phyloP scores from a whole-genome alignment of 1,140 invertebrate species.

The Tenebrio molitor region DNA sequence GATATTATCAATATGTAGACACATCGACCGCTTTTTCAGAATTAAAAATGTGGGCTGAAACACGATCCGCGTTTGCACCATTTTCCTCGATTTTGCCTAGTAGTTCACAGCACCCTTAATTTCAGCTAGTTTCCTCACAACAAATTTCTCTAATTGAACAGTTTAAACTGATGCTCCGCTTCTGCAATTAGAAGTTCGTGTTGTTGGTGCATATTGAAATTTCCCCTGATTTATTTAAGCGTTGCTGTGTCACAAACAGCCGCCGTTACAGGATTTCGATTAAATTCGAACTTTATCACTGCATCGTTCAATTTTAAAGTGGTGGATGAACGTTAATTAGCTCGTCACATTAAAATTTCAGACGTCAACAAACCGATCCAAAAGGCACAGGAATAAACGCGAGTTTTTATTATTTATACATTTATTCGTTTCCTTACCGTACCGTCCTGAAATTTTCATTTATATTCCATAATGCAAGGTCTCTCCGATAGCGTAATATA shows the following conservation, averaged over 20 bases:
- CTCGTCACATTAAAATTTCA: slow-evolving; percentile 36
- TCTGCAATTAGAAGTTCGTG: slow-evolving; percentile 29
- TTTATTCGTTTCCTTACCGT: no score
- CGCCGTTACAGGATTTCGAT: slow-evolving; percentile 33
- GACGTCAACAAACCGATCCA: neutral
- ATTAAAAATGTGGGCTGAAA: no score
- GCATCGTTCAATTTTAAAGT: slow-evolving; percentile 31
- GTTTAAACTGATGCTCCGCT: slow-evolving; percentile 12
- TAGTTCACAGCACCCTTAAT: neutral
- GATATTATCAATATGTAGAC: no score
- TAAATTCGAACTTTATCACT: slow-evolving; percentile 29
- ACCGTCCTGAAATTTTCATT: slow-evolving; percentile 19
- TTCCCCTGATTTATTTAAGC: slow-evolving; percentile 31
- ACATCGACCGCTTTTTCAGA: no score
- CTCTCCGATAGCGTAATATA: slow-evolving; percentile 31
- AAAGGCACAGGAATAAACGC: no score
- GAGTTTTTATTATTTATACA: no score
- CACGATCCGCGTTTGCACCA: no score
- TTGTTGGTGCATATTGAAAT: slow-evolving; percentile 35
- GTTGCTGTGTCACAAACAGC: slow-evolving; percentile 8
- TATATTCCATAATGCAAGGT: slow-evolving; percentile 33
- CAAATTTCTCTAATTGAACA: slow-evolving; percentile 8
- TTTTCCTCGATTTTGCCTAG: no score
- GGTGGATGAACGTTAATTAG: slow-evolving; percentile 24
- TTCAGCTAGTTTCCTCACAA: neutral